Conservation (phyloP, 2,888 invertebrate species). For the Cheilosia grossa region DNA sequence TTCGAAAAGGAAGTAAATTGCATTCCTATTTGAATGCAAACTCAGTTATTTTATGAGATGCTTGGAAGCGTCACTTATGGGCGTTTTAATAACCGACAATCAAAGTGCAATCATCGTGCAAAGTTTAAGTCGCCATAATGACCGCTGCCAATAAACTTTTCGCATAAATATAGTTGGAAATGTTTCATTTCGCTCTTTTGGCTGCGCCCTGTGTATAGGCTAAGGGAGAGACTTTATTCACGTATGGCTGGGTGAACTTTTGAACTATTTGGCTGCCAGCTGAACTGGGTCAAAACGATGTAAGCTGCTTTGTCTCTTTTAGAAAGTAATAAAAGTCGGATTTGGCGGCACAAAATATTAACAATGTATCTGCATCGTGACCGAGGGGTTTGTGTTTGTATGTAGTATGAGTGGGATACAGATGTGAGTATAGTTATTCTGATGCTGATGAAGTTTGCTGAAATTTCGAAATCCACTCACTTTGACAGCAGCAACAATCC, state of each 20-base stretch:
- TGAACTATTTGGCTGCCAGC: conserved; percentile 44
- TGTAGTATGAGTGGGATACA: neutral
- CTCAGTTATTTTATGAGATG: neutral
- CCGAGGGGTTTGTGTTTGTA: no score
- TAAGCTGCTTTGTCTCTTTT: conserved; percentile 37
- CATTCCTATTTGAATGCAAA: conserved; percentile 2
- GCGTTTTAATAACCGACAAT: conserved; percentile 10
- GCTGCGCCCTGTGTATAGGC: neutral
- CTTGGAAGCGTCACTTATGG: neutral
- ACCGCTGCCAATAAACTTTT: conserved; percentile 45
- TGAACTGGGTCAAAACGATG: conserved; percentile 47
- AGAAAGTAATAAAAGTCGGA: conserved; percentile 57
- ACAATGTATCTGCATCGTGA: conserved; percentile 7
- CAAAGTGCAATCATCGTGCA: conserved; percentile 38
- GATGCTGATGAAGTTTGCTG: no score
- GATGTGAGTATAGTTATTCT: neutral
- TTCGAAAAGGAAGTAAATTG: conserved; percentile 3
- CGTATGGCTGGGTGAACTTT: conserved; percentile 39
- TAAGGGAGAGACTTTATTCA: neutral
- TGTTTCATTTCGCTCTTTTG: neutral
- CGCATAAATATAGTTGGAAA: conserved; percentile 37
- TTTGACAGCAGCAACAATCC: no score
- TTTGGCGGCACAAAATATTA: conserved; percentile 38
- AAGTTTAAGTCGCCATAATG: conserved; percentile 40
- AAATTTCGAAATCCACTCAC: no score